Evolutionary conservation across 2,797 vertebrate species (phyloP).

Genomic region (Acipenser ruthenus): DNA sequence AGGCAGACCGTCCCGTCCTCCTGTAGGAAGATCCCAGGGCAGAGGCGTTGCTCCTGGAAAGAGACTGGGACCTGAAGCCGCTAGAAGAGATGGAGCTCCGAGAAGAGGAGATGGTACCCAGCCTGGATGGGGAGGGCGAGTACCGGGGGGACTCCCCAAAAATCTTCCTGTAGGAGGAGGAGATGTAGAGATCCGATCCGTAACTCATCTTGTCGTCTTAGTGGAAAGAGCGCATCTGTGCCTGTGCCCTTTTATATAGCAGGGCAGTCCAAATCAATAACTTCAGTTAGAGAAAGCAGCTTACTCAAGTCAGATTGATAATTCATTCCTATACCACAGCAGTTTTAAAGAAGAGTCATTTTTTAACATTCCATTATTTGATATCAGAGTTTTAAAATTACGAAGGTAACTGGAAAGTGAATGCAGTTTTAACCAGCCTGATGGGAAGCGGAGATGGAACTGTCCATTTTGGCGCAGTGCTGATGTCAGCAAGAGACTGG

Average conservation of each 20-base stretch:
- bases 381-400: too few relatives aligned
- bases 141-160: conserved; percentile 76
- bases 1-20: conserved; percentile 44
- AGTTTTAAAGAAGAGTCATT: background rate
- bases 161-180: conserved; percentile 83
- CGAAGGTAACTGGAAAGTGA: too few relatives aligned
- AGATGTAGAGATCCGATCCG: conserved; percentile 67
- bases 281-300: conserved; percentile 27
- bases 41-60: conserved; percentile 47
- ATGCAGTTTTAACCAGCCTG: conserved; percentile 16
- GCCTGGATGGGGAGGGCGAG: conserved; percentile 57
- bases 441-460: conserved; percentile 35
- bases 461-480: conserved; percentile 65
- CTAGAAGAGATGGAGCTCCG: conserved; percentile 38
- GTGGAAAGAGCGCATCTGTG: conserved; percentile 41
- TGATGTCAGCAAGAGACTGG: conserved; percentile 42
- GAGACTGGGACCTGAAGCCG: conserved; percentile 61
- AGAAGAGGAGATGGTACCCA: conserved; percentile 36
- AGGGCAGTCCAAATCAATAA: conserved; percentile 54
- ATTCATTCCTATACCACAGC: too few relatives aligned
- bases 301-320: background rate
- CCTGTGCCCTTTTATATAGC: conserved; percentile 57
- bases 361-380: background rate
- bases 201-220: conserved; percentile 70
- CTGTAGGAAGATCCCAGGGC: conserved; percentile 44